These are phyloP conservation scores for Aleiodes alternator DNA, from an alignment of 2,888 invertebrate species.

Conservation along the genomic window DNA sequence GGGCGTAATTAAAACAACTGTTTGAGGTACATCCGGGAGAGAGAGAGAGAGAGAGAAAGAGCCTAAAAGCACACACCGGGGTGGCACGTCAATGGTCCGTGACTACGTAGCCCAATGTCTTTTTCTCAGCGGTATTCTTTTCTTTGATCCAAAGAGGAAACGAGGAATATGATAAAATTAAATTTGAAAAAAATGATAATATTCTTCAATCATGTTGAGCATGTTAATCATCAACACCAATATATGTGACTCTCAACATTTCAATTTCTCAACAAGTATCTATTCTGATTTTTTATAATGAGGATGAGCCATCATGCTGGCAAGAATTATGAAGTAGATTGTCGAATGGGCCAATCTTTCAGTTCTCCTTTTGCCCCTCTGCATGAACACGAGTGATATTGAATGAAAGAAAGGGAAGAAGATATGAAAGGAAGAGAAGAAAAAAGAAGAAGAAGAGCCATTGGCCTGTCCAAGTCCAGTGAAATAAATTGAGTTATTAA, in stretches of 20 bases:
- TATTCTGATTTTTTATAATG: slow-evolving; percentile 18
- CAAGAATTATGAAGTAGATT: slow-evolving; percentile 25
- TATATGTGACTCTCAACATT: not conserved
- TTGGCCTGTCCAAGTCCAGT: slow-evolving; percentile 58
- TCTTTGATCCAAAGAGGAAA: slow-evolving; percentile 50
- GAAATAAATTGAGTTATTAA: slow-evolving; percentile 76
- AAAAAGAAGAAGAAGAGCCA: slow-evolving; percentile 32
- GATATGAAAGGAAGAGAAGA: slow-evolving; percentile 29
- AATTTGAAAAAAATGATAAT: slow-evolving; percentile 1
- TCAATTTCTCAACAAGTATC: slow-evolving; percentile 18
- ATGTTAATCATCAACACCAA: slow-evolving; percentile 10
- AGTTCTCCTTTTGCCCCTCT: not conserved
- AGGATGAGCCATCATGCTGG: slow-evolving; percentile 17
- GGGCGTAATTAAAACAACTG: slow-evolving; percentile 35
- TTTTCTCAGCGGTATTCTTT: not conserved
- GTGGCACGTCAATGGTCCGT: slow-evolving; percentile 55
- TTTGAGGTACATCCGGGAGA: slow-evolving; percentile 32
- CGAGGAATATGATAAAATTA: no score
- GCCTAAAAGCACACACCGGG: slow-evolving; percentile 42
- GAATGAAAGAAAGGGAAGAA: not conserved
- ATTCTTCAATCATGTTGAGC: not conserved
- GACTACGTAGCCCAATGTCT: slow-evolving; percentile 51
- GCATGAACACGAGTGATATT: not conserved
- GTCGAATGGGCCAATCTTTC: slow-evolving; percentile 21
- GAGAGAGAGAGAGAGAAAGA: not conserved